Conservation (phyloP, 2,113 vertebrate genomes). For the Tetrao urogallus region DNA sequence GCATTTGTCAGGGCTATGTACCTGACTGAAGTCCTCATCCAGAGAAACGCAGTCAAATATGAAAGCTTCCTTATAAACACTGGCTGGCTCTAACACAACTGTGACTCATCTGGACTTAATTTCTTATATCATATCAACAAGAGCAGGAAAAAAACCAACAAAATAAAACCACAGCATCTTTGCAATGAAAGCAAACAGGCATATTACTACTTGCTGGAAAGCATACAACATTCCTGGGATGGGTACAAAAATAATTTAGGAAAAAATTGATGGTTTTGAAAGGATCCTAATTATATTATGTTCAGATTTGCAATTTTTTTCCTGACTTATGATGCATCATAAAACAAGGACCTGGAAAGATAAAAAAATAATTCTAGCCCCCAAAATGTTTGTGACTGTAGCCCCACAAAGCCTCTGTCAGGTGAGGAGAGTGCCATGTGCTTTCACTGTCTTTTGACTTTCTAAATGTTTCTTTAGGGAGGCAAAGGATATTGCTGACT, state of each 20-base stretch:
- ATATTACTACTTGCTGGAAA: not conserved
- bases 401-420: not conserved
- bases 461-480: not conserved
- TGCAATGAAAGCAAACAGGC: not conserved
- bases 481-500: not conserved
- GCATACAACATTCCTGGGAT: not conserved
- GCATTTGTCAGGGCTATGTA: rapidly evolving
- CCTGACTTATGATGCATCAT: not conserved
- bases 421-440: not conserved
- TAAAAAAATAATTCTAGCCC: not conserved
- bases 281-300: not conserved
- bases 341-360: not conserved
- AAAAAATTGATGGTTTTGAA: not conserved
- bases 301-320: not conserved
- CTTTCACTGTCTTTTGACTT: not conserved
- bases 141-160: not conserved
- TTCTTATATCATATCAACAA: not conserved
- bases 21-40: not conserved
- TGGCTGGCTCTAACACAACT: not conserved
- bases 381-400: not conserved
- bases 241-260: not conserved
- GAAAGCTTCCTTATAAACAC: not conserved
- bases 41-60: not conserved
- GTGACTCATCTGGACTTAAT: not conserved
- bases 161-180: not conserved